Evolutionary conservation across 2,113 vertebrate species (phyloP), one percentile per base, ranked within the genome.

Genomic region (Smithornis capensis): DNA sequence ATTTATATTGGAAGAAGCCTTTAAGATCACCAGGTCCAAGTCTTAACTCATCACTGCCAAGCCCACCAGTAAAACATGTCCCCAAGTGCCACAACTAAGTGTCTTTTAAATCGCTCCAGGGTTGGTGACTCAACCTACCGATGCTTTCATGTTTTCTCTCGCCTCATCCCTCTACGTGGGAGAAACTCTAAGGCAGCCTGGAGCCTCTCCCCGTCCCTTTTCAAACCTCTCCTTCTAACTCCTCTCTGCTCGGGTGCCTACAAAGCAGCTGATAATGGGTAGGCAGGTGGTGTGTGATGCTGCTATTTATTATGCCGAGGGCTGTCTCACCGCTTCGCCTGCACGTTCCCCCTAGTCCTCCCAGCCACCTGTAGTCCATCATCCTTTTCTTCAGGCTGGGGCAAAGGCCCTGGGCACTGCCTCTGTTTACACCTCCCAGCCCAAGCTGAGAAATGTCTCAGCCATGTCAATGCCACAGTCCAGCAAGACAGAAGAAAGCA

Each of bases 241-340:
- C 71, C 89, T 80, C 68, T 56, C 85, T 42, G 88, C 92, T 75
- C 9, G 6, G 71, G 69, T 90, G 83, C 94, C 91, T 18, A 67
- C 96, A 93, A 53, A 92, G 86, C 96, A 95, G 94, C 95, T 97
- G 95, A 93, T 87, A 91, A 86, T 12, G 86, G 94, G 95, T 81
- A 38, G 91, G 94, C 86, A 96, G 95, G 92, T 78, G 92, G 21
- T 87, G 78, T 94, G 94, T 90, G 92, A 81, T 75, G 90, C 78
- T 92, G 95, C 92, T 96, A 88, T 97, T 96, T 94, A 90, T 96
- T 77, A 18, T 27, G 68, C 77, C 0, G 14, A 53, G 82, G 75
- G 71, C 69, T 85, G 84, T 6, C 67, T 93, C 91, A 38, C 45
- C 0, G 6, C 68, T 93, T 90, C 0, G 3, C 87, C 77, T 65